A percentile compares a stretch with the other conserved stretches of the same genome.
Conservation (phyloP, 2,888 invertebrate genomes). For the Caenorhabditis plicata region DNA sequence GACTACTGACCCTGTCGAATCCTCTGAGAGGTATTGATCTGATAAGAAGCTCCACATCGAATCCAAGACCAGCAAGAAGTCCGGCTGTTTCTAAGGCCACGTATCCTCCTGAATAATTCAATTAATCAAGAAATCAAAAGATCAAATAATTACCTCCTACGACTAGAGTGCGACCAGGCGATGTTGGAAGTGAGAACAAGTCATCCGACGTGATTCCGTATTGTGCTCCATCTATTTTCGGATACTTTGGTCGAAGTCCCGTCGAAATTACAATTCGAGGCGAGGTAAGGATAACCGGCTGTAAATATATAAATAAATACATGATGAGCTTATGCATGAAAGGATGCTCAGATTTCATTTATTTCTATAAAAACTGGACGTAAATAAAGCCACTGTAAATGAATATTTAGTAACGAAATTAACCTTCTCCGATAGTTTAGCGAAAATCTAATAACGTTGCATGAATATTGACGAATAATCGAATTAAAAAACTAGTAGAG, state of each 20-base stretch:
- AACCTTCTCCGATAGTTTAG: no score
- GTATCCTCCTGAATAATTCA: conserved; percentile 63
- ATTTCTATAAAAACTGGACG: no score
- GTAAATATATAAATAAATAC: no score
- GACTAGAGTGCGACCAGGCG: conserved; percentile 69
- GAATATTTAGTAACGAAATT: no score
- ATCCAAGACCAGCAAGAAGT: conserved; percentile 69
- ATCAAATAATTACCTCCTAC: conserved; percentile 68
- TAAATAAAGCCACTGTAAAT: no score
- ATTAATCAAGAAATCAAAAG: neutral
- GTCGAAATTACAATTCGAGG: conserved; percentile 69
- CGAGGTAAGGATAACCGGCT: conserved; percentile 61
- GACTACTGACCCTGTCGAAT: conserved; percentile 69
- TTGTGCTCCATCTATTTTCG: conserved; percentile 68
- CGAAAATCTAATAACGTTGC: no score
- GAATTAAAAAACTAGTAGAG: no score
- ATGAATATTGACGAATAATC: no score
- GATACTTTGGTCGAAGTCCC: conserved; percentile 70
- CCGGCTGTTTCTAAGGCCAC: conserved; percentile 73
- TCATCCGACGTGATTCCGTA: conserved; percentile 71
- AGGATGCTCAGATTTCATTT: no score
- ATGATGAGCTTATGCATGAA: no score
- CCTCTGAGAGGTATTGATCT: conserved; percentile 70
- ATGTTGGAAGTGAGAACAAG: conserved; percentile 69
- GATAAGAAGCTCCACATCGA: conserved; percentile 68